phyloP scores from a whole-genome alignment of 2,888 invertebrate genomes.

The Dioctria rufipes region DNA sequence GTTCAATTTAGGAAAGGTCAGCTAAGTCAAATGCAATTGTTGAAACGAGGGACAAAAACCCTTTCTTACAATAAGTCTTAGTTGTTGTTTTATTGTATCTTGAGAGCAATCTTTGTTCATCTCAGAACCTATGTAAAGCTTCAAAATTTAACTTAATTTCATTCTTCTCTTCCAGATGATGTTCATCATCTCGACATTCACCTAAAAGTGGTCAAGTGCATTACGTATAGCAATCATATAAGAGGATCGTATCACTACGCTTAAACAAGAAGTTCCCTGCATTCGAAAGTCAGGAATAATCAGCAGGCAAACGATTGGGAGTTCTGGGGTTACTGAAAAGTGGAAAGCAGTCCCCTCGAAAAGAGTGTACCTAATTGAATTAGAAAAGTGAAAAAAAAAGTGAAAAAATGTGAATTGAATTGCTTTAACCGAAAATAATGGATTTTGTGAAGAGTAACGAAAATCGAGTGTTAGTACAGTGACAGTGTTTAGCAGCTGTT shows the following conservation, averaged over 20 bases:
- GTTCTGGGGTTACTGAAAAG: background rate
- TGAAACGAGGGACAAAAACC: background rate
- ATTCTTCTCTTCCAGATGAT: constrained; percentile 29
- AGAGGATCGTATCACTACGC: background rate
- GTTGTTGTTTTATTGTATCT: background rate
- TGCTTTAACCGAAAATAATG: background rate
- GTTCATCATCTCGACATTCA: constrained; percentile 24
- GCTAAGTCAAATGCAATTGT: constrained; percentile 36
- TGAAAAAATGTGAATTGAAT: background rate
- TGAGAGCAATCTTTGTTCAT: background rate
- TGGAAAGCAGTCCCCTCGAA: constrained; percentile 3
- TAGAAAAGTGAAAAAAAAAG: constrained; percentile 30
- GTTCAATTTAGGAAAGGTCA: constrained; percentile 40
- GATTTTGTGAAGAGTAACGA: too few species aligned
- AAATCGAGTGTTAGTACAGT: background rate
- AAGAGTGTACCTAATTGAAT: constrained; percentile 29
- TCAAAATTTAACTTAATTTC: constrained; percentile 36
- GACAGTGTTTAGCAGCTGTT: constrained; percentile 22
- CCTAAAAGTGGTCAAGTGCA: constrained; percentile 21
- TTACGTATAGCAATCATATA: background rate
- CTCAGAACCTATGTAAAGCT: background rate
- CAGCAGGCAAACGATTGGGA: background rate
- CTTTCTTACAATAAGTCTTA: background rate
- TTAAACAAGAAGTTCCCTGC: background rate
- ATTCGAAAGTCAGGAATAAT: background rate